Evolutionary conservation across 2,888 invertebrate species (phyloP).

Genomic region (Alloscopus bannaensis): DNA sequence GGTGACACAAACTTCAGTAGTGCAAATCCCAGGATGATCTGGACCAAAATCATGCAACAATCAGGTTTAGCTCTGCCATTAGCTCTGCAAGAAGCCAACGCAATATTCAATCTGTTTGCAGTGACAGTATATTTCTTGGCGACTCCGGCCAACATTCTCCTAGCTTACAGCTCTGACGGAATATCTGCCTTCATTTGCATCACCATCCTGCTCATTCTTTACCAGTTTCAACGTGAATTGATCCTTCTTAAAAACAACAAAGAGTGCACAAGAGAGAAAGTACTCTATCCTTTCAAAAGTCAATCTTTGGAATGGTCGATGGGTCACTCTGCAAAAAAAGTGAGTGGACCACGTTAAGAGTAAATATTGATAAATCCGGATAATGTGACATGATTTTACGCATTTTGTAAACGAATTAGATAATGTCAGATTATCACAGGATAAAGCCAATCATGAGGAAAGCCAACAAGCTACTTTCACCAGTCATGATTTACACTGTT

Average conservation of each 20-base stretch:
- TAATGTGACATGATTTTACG: too few species aligned
- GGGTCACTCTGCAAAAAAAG: too few species aligned
- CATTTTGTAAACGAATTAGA: too few species aligned
- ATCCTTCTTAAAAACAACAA: neutral
- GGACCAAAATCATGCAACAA: neutral
- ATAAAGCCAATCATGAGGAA: conserved; percentile 26
- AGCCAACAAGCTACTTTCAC: conserved; percentile 14
- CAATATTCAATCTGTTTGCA: neutral
- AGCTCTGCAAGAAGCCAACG: neutral
- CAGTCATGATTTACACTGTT: neutral
- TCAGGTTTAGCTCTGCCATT: neutral
- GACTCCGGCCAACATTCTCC: conserved; percentile 17
- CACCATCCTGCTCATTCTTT: neutral
- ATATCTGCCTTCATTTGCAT: conserved; percentile 9
- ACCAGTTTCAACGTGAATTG: neutral
- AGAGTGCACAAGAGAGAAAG: neutral
- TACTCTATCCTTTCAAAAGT: too few species aligned
- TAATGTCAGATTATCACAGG: too few species aligned
- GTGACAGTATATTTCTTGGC: neutral
- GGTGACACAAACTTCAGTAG: conserved; percentile 14
- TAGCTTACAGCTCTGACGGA: conserved; percentile 1
- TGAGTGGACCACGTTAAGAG: too few species aligned
- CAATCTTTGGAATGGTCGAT: too few species aligned
- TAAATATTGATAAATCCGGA: too few species aligned
- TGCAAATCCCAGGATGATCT: neutral